Percentiles rank a stretch among this genome's conserved stretches.
These are phyloP conservation scores for Brachyptera putata DNA, from an alignment of 2,888 invertebrate genomes.

Conservation along the genomic window DNA sequence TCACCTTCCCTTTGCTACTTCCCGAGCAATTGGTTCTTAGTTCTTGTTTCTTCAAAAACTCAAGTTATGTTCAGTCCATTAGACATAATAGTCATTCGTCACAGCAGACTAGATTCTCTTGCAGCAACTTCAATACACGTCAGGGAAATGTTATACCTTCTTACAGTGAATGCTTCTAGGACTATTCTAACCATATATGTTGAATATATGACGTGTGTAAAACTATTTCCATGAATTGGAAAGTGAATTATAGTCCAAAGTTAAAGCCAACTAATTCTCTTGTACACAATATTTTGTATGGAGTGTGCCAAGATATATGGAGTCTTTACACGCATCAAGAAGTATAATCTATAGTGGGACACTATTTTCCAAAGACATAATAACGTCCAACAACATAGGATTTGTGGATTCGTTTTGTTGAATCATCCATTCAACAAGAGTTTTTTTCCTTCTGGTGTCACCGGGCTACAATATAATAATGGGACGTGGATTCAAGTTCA, in stretches of 20 bases:
- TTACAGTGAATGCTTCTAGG: neutral
- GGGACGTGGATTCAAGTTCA: too few relatives aligned
- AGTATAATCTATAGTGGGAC: conserved; percentile 7
- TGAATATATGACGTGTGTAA: conserved; percentile 10
- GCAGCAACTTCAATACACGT: conserved; percentile 9
- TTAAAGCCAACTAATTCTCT: conserved; percentile 22
- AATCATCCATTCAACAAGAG: neutral
- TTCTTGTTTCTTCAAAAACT: too few relatives aligned
- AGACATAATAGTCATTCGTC: conserved; percentile 10
- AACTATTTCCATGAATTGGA: conserved; percentile 12
- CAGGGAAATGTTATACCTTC: conserved; percentile 16
- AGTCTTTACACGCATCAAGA: conserved; percentile 24
- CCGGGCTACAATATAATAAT: too few relatives aligned
- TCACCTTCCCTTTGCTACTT: too few relatives aligned
- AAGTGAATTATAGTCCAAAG: conserved; percentile 22
- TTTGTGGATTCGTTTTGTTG: conserved; percentile 15
- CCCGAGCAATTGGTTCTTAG: too few relatives aligned
- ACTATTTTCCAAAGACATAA: conserved; percentile 13
- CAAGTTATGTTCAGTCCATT: conserved; percentile 16
- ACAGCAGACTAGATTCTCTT: neutral
- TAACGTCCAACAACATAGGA: conserved; percentile 5
- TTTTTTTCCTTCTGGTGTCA: neutral
- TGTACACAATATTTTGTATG: conserved; percentile 22
- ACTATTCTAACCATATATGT: conserved; percentile 1
- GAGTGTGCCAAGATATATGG: conserved; percentile 24